Evolutionary conservation across 2,888 invertebrate genomes (phyloP).

Genomic region (Ophion costatus): DNA sequence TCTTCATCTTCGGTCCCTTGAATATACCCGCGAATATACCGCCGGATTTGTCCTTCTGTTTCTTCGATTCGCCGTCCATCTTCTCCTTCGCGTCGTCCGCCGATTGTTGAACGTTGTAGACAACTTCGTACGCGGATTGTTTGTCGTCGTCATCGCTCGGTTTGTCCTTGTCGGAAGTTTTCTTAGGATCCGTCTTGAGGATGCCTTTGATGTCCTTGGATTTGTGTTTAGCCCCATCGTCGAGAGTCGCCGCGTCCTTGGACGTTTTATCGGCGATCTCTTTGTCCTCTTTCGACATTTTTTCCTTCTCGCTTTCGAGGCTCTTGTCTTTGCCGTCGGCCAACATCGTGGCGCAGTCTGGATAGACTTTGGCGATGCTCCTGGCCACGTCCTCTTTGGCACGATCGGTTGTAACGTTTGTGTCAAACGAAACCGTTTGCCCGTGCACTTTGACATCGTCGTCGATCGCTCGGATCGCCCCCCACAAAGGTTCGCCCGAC

Average conservation of each 20-base stretch:
- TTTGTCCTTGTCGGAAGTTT: slow-evolving; percentile 68
- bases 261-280: slow-evolving; percentile 85
- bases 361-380: slow-evolving; percentile 70
- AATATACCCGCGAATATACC: slow-evolving; percentile 80
- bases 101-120: slow-evolving; percentile 73
- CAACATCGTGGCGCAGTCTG: slow-evolving; percentile 69
- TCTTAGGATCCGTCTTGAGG: slow-evolving; percentile 72
- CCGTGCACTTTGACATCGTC: slow-evolving; percentile 63
- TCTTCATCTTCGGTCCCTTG: slow-evolving; percentile 79
- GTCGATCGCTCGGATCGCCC: slow-evolving; percentile 42
- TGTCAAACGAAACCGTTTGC: slow-evolving; percentile 71
- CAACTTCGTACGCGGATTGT: slow-evolving; percentile 75
- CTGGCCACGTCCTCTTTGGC: slow-evolving; percentile 64
- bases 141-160: slow-evolving; percentile 63
- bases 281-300: slow-evolving; percentile 85
- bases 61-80: slow-evolving; percentile 73
- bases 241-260: slow-evolving; percentile 81
- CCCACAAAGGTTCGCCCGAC: slow-evolving; percentile 49
- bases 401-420: slow-evolving; percentile 70
- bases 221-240: slow-evolving; percentile 84
- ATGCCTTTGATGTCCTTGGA: slow-evolving; percentile 39
- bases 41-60: slow-evolving; percentile 77
- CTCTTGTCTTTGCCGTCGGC: slow-evolving; percentile 61
- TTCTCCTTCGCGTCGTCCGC: slow-evolving; percentile 68
- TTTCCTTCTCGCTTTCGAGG: slow-evolving; percentile 83